A percentile compares a stretch with the other conserved stretches of the same genome.
Conservation (phyloP, 2,797 vertebrate species). For the Capromys pilorides region DNA sequence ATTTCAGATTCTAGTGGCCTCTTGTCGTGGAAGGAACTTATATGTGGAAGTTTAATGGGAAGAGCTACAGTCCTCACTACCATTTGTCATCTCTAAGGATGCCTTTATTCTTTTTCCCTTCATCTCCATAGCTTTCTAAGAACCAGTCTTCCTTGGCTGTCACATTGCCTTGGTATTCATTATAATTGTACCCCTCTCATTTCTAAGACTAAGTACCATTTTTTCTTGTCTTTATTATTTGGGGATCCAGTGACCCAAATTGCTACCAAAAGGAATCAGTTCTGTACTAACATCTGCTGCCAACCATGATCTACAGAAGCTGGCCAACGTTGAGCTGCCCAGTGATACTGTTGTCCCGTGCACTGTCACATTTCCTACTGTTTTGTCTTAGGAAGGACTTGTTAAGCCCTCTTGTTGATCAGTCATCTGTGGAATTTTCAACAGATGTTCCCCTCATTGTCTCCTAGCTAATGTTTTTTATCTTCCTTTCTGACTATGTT, state of each 20-base stretch:
- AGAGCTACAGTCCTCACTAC: not conserved
- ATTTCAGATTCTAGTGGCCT: not conserved
- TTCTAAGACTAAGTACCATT: not conserved
- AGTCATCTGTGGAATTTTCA: not conserved
- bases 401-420: not conserved
- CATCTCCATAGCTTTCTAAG: not conserved
- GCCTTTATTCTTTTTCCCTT: not conserved
- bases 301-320: not conserved
- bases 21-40: not conserved
- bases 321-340: not conserved
- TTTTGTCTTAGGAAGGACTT: not conserved
- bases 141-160: not conserved
- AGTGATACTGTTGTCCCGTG: not conserved
- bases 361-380: not conserved
- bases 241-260: not conserved
- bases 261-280: not conserved
- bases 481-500: not conserved
- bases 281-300: not conserved
- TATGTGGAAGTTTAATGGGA: not conserved
- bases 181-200: not conserved
- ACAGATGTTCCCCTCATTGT: not conserved
- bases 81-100: not conserved
- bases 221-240: not conserved
- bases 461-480: not conserved
- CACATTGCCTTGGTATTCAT: not conserved